Conservation (phyloP, 2,113 vertebrate species). For the Nesoenas mayeri region DNA sequence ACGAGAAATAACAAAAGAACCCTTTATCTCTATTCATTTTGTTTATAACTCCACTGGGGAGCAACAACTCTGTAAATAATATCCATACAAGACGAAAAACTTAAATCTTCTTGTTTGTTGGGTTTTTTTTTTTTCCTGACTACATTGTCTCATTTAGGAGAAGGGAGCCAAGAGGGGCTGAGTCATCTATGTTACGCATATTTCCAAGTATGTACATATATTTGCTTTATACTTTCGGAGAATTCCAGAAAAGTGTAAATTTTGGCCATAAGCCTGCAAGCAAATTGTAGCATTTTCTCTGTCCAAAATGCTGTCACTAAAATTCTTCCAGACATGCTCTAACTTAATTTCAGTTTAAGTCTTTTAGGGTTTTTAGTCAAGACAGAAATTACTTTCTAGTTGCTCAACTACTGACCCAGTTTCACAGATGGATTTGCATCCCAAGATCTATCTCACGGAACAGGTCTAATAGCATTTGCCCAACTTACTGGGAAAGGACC, state of each 20-base stretch:
- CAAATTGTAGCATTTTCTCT: not conserved
- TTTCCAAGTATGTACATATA: not conserved
- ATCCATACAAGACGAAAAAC: not conserved
- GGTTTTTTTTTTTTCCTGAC: not conserved
- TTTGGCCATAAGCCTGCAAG: not conserved
- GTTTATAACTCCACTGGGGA: constrained; percentile 18
- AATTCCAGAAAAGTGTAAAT: constrained; percentile 22
- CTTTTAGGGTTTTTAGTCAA: not conserved
- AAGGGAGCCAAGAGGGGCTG: not conserved
- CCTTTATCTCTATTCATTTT: not conserved
- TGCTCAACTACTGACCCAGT: not conserved
- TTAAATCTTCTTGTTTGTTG: not conserved
- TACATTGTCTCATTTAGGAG: not conserved
- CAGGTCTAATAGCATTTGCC: not conserved
- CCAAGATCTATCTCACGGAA: not conserved
- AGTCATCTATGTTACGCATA: accelerated
- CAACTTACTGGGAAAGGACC: not conserved
- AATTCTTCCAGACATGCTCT: not conserved
- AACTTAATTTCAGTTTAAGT: constrained; percentile 22
- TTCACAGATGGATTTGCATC: not conserved
- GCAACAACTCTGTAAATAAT: constrained; percentile 18
- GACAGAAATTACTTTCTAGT: not conserved
- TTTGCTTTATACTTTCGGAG: not conserved
- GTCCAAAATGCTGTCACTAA: constrained; percentile 3
- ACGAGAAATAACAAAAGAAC: not conserved